These are phyloP conservation scores for Sebastes fasciatus DNA, from an alignment of 2,113 vertebrate species.

Conservation along the genomic window DNA sequence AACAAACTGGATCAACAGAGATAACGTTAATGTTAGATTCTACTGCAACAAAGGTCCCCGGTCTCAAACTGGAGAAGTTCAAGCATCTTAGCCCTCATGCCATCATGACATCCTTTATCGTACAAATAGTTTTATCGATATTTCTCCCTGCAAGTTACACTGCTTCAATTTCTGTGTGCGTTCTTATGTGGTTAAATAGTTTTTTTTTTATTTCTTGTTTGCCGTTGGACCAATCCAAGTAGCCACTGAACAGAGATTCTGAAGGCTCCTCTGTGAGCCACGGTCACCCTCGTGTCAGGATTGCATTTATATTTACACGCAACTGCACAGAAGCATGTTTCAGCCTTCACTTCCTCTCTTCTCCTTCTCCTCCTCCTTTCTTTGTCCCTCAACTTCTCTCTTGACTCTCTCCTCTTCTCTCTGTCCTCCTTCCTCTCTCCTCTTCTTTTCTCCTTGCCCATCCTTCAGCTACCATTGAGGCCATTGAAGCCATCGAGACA, in stretches of 20 bases:
- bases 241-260: neutral
- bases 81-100: neutral
- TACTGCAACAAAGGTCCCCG: neutral
- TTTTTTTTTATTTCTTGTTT: neutral
- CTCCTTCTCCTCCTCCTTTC: slow-evolving; percentile 57
- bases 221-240: neutral
- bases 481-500: slow-evolving; percentile 86
- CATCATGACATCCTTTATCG: neutral
- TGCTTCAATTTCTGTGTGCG: neutral
- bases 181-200: neutral
- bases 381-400: slow-evolving; percentile 59
- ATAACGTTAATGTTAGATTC: too few relatives aligned
- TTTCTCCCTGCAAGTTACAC: neutral
- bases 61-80: neutral
- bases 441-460: slow-evolving; percentile 62
- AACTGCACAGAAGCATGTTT: slow-evolving; percentile 78
- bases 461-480: slow-evolving; percentile 85
- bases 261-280: neutral
- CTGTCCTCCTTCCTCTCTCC: slow-evolving; percentile 47
- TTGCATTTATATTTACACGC: slow-evolving; percentile 5
- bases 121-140: neutral
- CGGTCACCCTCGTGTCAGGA: neutral
- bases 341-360: slow-evolving; percentile 73
- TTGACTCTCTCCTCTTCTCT: slow-evolving; percentile 50
- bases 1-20: too few relatives aligned